phyloP scores from a whole-genome alignment of 1,140 invertebrate species.

The Polyergus mexicanus region DNA sequence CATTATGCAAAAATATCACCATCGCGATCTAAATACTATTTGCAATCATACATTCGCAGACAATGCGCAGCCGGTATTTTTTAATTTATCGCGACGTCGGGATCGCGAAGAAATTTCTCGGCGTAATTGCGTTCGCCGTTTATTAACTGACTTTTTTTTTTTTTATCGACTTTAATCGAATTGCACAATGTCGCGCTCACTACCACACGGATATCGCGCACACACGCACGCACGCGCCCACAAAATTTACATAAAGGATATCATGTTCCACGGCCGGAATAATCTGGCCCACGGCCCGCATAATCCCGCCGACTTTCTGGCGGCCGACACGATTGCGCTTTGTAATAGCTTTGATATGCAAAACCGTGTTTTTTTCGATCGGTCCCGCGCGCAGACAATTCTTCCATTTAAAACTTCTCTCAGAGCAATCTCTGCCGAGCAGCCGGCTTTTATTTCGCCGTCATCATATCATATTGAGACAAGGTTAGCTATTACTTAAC shows the following conservation, averaged over 20 bases:
- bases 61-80: slow-evolving; percentile 39
- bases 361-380: slow-evolving; percentile 49
- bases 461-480: not conserved
- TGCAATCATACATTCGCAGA: slow-evolving; percentile 28
- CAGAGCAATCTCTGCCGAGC: not conserved
- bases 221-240: slow-evolving; percentile 32
- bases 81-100: slow-evolving; percentile 49
- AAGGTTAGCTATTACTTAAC: not conserved
- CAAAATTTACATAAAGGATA: slow-evolving; percentile 61
- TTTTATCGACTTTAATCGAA: slow-evolving; percentile 43
- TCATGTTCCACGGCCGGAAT: slow-evolving; percentile 53
- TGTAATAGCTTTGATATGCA: slow-evolving; percentile 29
- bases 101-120: slow-evolving; percentile 52
- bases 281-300: slow-evolving; percentile 48
- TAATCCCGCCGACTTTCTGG: slow-evolving; percentile 46
- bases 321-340: slow-evolving; percentile 34
- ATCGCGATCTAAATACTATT: slow-evolving; percentile 37
- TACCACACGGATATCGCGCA: slow-evolving; percentile 20
- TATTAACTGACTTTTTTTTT: slow-evolving; percentile 42
- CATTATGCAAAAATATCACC: not conserved
- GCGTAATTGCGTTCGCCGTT: slow-evolving; percentile 51
- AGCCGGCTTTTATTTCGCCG: not conserved
- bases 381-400: not conserved
- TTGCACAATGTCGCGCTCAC: slow-evolving; percentile 40
- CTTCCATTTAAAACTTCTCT: not conserved